Base-by-base conservation (phyloP, 2,888 invertebrate species). In the Trichacis sp. region DNA sequence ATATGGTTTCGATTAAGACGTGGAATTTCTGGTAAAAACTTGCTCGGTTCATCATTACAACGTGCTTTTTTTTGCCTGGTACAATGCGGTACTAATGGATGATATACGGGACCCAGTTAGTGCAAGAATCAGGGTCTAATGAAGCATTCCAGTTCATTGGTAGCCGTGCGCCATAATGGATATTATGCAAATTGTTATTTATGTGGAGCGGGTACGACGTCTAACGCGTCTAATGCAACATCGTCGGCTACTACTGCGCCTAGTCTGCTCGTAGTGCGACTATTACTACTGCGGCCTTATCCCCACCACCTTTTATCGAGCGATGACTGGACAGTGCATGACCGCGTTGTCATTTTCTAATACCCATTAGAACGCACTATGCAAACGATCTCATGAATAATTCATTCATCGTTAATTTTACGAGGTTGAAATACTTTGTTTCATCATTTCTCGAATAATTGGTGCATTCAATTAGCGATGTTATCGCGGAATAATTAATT, bases 141-240 rank as follows among this genome's bases (percentile, higher is more conserved):
- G 67, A 68, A 64, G 63, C 67, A 68, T 68, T 68, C 64, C 63
- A 64, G 63, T 63, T 64, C 51, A 53, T 55, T 54, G 46, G 62
- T 58, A 51, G 56, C 62, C 59, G 63, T 42, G 51, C 18, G 55
- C 59, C 50, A 63, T 67, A 67, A 67, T 67, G 67, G 63, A 63
- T 60, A 63, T 67, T 67, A 67, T 67, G 67, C 57, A 64, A 68
- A 68, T 68, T 68, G 67, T 68, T 68, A 68, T 68, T 68, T 68
- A 68, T 68, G 66, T 55, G 40, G 12, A 48, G 45, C 45, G 57
- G 55, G 57, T 52, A 58, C 66, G 63, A 60, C 54, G 38, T 33
- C 30, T 48, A 54, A 59, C 53, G 53, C 58, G 63, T 63, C 67
- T 63, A 67, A 60, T 60, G 63, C 54, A 57, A 63, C 66, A 46